Percentiles rank a stretch among this genome's conserved stretches.
These are phyloP conservation scores for Glandiceps talaboti DNA, from an alignment of 53 echinoderm and acorn worm genomes.

Conservation along the genomic window DNA sequence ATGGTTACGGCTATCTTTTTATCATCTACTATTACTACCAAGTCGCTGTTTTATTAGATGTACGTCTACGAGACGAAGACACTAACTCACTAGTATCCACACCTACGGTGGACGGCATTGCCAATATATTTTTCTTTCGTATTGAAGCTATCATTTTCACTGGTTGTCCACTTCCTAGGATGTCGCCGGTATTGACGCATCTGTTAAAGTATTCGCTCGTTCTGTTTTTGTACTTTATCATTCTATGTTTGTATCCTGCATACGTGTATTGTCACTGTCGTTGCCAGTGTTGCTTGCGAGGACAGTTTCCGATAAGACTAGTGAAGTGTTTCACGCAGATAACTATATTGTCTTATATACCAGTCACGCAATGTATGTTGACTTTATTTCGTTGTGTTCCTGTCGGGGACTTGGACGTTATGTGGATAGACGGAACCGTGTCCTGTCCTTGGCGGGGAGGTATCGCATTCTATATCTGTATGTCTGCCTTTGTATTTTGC, in stretches of 20 bases:
- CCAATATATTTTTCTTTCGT: not conserved
- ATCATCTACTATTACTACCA: not conserved
- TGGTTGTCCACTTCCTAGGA: too few relatives aligned
- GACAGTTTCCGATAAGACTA: not conserved
- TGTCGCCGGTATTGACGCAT: too few relatives aligned
- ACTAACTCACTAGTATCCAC: not conserved
- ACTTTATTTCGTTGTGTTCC: not conserved
- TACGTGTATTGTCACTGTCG: too few relatives aligned
- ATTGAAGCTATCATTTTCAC: too few relatives aligned
- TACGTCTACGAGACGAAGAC: not conserved
- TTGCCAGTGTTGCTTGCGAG: too few relatives aligned
- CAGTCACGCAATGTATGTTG: not conserved
- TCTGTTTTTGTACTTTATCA: too few relatives aligned
- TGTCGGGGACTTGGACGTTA: not conserved
- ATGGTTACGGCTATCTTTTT: not conserved
- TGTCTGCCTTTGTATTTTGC: not conserved
- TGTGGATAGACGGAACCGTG: not conserved
- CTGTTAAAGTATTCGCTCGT: too few relatives aligned
- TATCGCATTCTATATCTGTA: too few relatives aligned
- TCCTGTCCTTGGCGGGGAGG: not conserved
- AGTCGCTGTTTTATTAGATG: not conserved
- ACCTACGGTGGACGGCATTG: not conserved
- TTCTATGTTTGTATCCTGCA: not conserved
- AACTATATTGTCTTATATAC: not conserved
- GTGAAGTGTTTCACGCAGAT: not conserved